Base-by-base conservation (phyloP, 2,113 vertebrate genomes). In the Nannobrachium achirus region DNA sequence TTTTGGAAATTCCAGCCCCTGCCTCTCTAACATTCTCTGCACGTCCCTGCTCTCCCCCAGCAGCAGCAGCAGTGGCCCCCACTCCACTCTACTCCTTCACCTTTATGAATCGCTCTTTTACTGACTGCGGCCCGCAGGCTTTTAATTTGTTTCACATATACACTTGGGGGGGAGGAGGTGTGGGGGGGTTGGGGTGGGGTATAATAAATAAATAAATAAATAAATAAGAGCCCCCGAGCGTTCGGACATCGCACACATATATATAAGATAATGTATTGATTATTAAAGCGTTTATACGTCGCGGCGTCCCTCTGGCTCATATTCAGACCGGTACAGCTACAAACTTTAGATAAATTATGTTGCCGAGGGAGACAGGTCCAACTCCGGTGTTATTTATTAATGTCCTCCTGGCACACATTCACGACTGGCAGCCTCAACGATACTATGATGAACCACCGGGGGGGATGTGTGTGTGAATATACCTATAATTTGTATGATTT, bases 91-190 rank as follows among this genome's bases (percentile, higher is more conserved):
- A n/a, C n/a, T 94, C 93, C 25, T 95, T 96, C 93, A 90, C 55
- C 79, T 93, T 92, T 95, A 95, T 89, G 85, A 94, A 95, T 95
- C 89, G 95, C 89, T 96, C 94, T 95, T 94, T 92, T 89, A 94
- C 92, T 91, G 92, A 94, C 92, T 96, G n/a, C n/a, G 84, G 84
- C 90, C 25, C 81, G 56, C n/a, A n/a, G 86, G 88, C 93, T 96
- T 97, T 93, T 94, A 91, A 91, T 94, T 94, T 88, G 86, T 94
- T 91, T 88, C 92, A 90, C 87, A n/a, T n/a, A n/a, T n/a, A 91
- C 92, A 89, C 92, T 89, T 82, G 86, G 86, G 92, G 86, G 60
- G 91, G 92, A 91, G 87, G n/a, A 1, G 14, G 8, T 8, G n/a
- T n/a, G n/a, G n/a, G n/a, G n/a, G n/a, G n/a, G n/a, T n/a, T n/a